Base-by-base conservation (phyloP, 1,140 invertebrate genomes). In the Drosophila tani region DNA sequence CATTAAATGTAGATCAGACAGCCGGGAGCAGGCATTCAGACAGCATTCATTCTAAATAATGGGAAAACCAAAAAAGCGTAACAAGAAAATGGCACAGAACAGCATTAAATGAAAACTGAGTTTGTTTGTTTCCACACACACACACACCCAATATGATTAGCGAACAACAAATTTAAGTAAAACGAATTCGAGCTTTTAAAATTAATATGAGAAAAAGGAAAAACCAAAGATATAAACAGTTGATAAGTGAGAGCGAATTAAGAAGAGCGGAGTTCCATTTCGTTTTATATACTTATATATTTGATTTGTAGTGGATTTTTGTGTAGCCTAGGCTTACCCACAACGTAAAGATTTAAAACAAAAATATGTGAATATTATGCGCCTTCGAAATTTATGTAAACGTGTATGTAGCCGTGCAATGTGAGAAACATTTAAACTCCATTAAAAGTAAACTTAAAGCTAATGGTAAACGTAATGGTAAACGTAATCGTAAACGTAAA, bases 131-230 rank as follows among this genome's bases (percentile, higher is more conserved):
- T 74, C 14, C 47, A 70, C 55, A 66, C 35, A 55, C 19, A 24
- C 21, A 24, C 21, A 55, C 19, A 24, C 21, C 3, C 21, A 56
- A 40, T 51, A 90, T 53, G 63, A 78, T 86, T 81, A 91, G 77
- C 75, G 62, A 76, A 70, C 68, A 73, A 75, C 59, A 67, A 77
- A 80, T 82, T 77, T 70, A 79, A 87, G 75, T 73, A 79, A 91
- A 91, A 90, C 77, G 75, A 91, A 91, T 91, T 91, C 90, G 90
- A 91, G 90, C 90, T 91, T 91, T 91, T 91, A 91, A 85, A 82
- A 76, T 76, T 81, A 91, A 79, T 63, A 56, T 55, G 62, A 70
- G 62, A 59, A 27, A 53, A 67, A 47, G 35, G 7, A 46, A 59
- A 85, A 56, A 47, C 17, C 43, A 56, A 66, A 24, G 57, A 43